Conservation (phyloP, 2,113 vertebrate genomes). For the Mionectes macconnelli region DNA sequence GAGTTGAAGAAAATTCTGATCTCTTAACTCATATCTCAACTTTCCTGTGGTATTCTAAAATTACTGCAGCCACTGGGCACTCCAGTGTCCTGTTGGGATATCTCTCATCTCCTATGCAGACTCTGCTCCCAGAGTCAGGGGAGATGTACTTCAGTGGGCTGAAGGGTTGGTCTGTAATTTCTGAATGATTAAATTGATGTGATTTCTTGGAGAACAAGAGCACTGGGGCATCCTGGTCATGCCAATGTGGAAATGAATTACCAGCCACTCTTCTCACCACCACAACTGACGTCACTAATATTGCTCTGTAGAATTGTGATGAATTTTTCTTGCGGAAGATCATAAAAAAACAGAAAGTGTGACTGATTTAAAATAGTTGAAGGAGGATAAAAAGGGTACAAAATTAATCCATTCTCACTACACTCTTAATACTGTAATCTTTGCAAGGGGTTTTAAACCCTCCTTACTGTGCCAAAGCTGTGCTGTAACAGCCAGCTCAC, state of each 20-base stretch:
- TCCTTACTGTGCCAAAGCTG: not conserved
- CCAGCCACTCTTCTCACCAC: not conserved
- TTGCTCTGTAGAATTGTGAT: conserved; percentile 3
- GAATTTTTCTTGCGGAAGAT: not conserved
- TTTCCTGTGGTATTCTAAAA: not conserved
- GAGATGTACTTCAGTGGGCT: not conserved
- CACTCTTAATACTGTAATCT: not conserved
- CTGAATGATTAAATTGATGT: not conserved
- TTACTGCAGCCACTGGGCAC: not conserved
- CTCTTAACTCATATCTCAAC: not conserved
- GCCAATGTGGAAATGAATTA: not conserved
- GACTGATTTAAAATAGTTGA: conserved; percentile 18
- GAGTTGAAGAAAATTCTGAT: not conserved
- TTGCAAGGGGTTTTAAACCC: not conserved
- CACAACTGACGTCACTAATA: not conserved
- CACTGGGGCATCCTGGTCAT: not conserved
- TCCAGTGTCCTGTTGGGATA: not conserved
- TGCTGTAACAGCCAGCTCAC: not conserved
- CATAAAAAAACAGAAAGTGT: not conserved
- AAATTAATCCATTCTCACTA: not conserved
- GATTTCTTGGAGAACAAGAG: not conserved
- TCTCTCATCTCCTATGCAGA: not conserved
- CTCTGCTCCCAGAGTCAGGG: not conserved
- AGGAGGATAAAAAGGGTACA: not conserved
- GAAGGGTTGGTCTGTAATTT: not conserved